Base-by-base conservation (phyloP, 2,797 vertebrate species). In the Pseudocheirus occidentalis region DNA sequence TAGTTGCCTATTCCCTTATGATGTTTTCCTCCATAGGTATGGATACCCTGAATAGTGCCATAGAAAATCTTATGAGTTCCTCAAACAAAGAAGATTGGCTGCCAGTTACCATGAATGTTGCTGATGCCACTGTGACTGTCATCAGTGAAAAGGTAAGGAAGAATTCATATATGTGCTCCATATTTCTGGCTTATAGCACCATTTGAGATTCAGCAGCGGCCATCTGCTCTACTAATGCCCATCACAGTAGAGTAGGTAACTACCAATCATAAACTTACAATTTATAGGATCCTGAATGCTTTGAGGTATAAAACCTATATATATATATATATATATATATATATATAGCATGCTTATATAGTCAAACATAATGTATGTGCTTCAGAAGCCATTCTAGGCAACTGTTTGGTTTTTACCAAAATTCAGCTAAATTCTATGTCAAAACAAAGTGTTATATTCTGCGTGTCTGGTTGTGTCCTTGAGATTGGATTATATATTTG, bases 41-140 rank as follows among this genome's bases (percentile, higher is more conserved):
- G 99, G 99, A 99, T 95, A 99, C 99, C 96, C 99, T 99, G 95
- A 99, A 99, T n/a, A 99, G 98, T 89, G 99, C 99, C 97, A 99
- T 99, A 97, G 99, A 99, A 93, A 99, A 94, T 97, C 99, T 99
- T 0, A 97, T 99, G 97, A 98, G 98, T 94, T 99, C 99, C 87
- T 99, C 99, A 0, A 99, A 98, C 96, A 99, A 99, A 98, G 99
- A 99, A 89, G 99, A 99, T 92, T 99, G 99, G 99, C 99, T 98
- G 0, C 99, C 99, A 0, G 99, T 99, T 95, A 99, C 99, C 96
- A 99, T 99, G 98, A 99, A 99, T 0, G 99, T 99, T 66, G 99
- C 99, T 9, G 99, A 99, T 95, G 99, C 99, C 94, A 99, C 99
- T 0, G 99, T 99, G 98, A 99, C 99, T 0, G 99, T 99, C 98